Evolutionary conservation across 2,888 invertebrate genomes (phyloP).

Genomic region (Hyles lineata): DNA sequence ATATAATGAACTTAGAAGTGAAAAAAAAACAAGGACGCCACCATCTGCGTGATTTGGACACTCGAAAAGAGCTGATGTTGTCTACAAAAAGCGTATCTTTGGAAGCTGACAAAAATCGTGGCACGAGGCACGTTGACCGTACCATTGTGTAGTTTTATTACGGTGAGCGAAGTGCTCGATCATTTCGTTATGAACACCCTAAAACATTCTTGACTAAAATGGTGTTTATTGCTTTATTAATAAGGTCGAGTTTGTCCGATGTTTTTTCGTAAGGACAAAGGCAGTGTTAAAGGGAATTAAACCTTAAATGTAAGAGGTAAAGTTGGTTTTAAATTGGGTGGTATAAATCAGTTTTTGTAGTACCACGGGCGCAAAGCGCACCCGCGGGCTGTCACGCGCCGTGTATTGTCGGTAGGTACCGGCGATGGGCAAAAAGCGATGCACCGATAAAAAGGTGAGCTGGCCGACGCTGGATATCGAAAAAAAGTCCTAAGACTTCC

Average conservation of each 20-base stretch:
- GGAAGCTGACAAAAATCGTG: slow-evolving; percentile 68
- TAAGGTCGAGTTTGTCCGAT: slow-evolving; percentile 27
- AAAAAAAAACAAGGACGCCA: slow-evolving; percentile 34
- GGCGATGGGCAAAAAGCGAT: slow-evolving; percentile 61
- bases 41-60: slow-evolving; percentile 63
- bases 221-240: slow-evolving; percentile 54
- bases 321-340: slow-evolving; percentile 37
- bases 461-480: slow-evolving; percentile 31
- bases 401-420: slow-evolving; percentile 59
- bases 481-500: slow-evolving; percentile 13
- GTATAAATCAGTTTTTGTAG: slow-evolving; percentile 42
- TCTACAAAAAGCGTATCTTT: slow-evolving; percentile 59
- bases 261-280: neutral
- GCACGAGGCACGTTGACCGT: slow-evolving; percentile 80
- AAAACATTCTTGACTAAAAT: slow-evolving; percentile 36
- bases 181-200: slow-evolving; percentile 52
- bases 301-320: slow-evolving; percentile 32
- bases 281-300: neutral
- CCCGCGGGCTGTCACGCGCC: slow-evolving; percentile 81
- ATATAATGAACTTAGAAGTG: slow-evolving; percentile 26
- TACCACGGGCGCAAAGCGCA: slow-evolving; percentile 70
- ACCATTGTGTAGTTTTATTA: slow-evolving; percentile 74
- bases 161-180: slow-evolving; percentile 56
- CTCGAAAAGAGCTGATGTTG: slow-evolving; percentile 43
- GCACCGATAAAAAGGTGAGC: slow-evolving; percentile 60